These are phyloP conservation scores for Adelognathus sp. DNA, from an alignment of 2,888 invertebrate species.

Conservation along the genomic window DNA sequence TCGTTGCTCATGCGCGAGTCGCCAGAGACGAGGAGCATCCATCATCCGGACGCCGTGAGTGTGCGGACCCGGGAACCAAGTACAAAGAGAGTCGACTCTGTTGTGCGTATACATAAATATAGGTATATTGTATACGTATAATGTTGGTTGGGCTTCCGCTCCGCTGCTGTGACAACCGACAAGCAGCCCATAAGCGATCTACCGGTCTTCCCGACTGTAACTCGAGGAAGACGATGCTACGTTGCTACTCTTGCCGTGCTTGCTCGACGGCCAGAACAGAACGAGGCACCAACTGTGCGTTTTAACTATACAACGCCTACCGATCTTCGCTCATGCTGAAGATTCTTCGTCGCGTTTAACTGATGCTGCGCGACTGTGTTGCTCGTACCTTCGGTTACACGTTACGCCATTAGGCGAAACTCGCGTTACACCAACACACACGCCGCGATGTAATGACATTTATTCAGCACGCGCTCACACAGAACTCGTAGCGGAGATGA, in stretches of 20 bases:
- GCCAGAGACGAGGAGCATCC: slow-evolving; percentile 60
- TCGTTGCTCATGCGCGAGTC: slow-evolving; percentile 55
- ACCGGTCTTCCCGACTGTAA: slow-evolving; percentile 60
- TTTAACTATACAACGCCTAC: slow-evolving; percentile 54
- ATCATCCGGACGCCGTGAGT: slow-evolving; percentile 62
- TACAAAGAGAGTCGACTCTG: slow-evolving; percentile 38
- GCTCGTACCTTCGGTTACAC: slow-evolving; percentile 41
- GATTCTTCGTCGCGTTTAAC: slow-evolving; percentile 36
- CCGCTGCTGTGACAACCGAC: slow-evolving; percentile 71
- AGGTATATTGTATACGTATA: background rate
- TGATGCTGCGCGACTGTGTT: slow-evolving; percentile 46
- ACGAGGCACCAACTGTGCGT: slow-evolving; percentile 45
- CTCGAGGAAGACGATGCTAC: slow-evolving; percentile 24
- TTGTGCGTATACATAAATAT: background rate
- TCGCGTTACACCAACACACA: slow-evolving; percentile 38
- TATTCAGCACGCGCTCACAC: slow-evolving; percentile 12
- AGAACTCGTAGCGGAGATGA: slow-evolving; percentile 43
- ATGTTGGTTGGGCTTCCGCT: slow-evolving; percentile 37
- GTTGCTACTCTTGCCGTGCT: slow-evolving; percentile 35
- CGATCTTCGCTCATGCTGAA: slow-evolving; percentile 26
- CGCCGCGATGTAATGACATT: slow-evolving; percentile 21
- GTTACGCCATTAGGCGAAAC: slow-evolving; percentile 53
- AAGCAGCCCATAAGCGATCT: slow-evolving; percentile 72
- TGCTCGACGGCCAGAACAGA: slow-evolving; percentile 25
- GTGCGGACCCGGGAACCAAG: slow-evolving; percentile 39